Base-by-base conservation (phyloP, 2,113 vertebrate species). In the Oxyura jamaicensis region DNA sequence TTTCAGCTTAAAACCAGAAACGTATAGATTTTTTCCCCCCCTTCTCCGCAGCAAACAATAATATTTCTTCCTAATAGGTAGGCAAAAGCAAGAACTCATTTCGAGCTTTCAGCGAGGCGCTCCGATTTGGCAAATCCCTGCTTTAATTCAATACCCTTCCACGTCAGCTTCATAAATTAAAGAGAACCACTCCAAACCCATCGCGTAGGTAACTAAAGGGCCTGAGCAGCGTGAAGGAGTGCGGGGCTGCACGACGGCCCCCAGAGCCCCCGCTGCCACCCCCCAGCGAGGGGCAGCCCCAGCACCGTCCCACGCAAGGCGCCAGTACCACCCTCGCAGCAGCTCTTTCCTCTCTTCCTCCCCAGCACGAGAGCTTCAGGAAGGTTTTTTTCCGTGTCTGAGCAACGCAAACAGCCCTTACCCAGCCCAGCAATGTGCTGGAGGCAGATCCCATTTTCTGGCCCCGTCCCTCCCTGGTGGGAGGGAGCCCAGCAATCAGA, bases 241-340 rank as follows among this genome's bases (percentile, higher is more conserved):
- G 26, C 18, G 39, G 39, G 58, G 58, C 58, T 59, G 58, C 39
- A 20, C 28, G 8, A 18, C 28, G 16, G 53, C 6, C 53, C 23
- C 53, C 53, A 31, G 62, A 28, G 39, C 62, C 41, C 62, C 50
- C 23, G 13, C 23, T 52, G 50, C 50, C 50, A 52, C 50, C 50
- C 22, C 36, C 18, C 46, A 19, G 44, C 46, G 66, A 68, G 56
- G 11, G 22, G 28, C 78, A 90, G 78, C 6, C 29, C 59, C 4
- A 0, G 15, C 62, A 12, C 41, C 2, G 0, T 31, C 31, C 46
- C 31, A 33, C 31, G 8, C 1, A 0, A 4, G 14, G 29, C 3
- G 0, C 31, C 72, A 36, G 2, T 0, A 1, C 4, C 21, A 19
- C 22, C 35, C n/a, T 23, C 39, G 6, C 52, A 56, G 18, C 35